phyloP scores from a whole-genome alignment of 1,140 invertebrate genomes.

The Bursaphelenchus mucronatus region DNA sequence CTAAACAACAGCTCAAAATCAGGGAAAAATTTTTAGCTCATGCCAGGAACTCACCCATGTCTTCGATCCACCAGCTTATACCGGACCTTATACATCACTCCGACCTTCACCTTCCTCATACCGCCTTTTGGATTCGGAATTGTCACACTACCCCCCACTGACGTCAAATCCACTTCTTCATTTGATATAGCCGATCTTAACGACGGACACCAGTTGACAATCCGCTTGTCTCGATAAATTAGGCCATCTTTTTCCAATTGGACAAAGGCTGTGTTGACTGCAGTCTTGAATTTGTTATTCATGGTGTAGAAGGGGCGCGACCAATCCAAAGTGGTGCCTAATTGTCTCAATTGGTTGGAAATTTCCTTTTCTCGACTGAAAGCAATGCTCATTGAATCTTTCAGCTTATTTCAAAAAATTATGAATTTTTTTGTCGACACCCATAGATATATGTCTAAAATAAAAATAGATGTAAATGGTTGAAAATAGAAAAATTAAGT shows the following conservation, averaged over 20 bases:
- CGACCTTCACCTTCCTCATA: constrained; percentile 24
- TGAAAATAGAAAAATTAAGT: too few relatives aligned
- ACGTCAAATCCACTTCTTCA: constrained; percentile 53
- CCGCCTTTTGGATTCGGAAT: constrained; percentile 13
- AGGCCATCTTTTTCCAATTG: constrained; percentile 40
- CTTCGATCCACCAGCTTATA: constrained; percentile 25
- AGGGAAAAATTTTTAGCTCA: neutral
- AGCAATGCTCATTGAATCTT: too few relatives aligned
- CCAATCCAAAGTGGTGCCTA: constrained; percentile 93
- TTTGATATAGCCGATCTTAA: constrained; percentile 56
- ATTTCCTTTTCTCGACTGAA: constrained; percentile 16
- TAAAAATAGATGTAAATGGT: too few relatives aligned
- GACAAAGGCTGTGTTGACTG: constrained; percentile 56
- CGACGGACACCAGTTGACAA: constrained; percentile 60
- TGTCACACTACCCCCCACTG: constrained; percentile 22
- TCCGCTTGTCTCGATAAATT: constrained; percentile 52
- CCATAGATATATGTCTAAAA: too few relatives aligned
- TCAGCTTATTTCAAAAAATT: too few relatives aligned
- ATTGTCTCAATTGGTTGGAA: constrained; percentile 38
- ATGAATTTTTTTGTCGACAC: too few relatives aligned
- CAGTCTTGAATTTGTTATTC: constrained; percentile 70
- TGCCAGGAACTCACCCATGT: constrained; percentile 1
- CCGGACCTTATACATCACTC: constrained; percentile 33
- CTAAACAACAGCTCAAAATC: too few relatives aligned
- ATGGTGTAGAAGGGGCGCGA: constrained; percentile 85